Conservation (phyloP, 2,113 vertebrate genomes). For the Poeciliopsis turrubarensis region DNA sequence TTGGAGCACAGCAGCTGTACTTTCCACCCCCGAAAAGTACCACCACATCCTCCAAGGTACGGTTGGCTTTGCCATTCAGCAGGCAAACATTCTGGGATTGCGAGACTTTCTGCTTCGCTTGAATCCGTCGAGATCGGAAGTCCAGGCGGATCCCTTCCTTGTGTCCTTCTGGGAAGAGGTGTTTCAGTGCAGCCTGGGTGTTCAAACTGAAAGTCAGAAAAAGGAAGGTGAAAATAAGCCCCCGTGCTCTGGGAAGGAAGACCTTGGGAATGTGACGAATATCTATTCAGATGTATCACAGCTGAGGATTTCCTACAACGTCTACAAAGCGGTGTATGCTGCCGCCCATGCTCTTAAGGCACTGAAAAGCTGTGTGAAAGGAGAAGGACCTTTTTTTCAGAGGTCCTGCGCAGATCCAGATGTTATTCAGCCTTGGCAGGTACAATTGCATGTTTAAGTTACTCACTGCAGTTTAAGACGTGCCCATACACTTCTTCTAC, state of each 20-base stretch:
- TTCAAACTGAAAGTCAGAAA: conserved; percentile 13
- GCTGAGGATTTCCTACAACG: conserved; percentile 84
- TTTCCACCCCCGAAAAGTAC: conserved; percentile 73
- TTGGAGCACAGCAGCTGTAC: conserved; percentile 81
- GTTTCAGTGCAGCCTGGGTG: conserved; percentile 77
- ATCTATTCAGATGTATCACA: conserved; percentile 82
- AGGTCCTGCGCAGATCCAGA: conserved; percentile 65
- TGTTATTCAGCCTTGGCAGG: conserved; percentile 79
- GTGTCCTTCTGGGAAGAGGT: conserved; percentile 79
- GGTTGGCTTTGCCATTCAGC: conserved; percentile 81
- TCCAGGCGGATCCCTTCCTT: conserved; percentile 72
- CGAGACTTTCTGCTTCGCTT: conserved; percentile 78
- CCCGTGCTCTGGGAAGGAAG: conserved; percentile 77
- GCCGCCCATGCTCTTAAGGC: conserved; percentile 73
- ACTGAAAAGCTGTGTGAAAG: conserved; percentile 72
- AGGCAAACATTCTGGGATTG: conserved; percentile 74
- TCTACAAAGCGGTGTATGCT: conserved; percentile 83
- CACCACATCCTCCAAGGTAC: conserved; percentile 77
- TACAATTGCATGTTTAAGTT: conserved; percentile 26
- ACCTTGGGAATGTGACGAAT: conserved; percentile 68
- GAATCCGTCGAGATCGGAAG: conserved; percentile 60
- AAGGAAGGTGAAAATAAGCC: conserved; percentile 32
- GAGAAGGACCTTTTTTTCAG: conserved; percentile 60
- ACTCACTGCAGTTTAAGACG: background rate
- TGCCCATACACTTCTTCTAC: background rate